A percentile compares a stretch with the other conserved stretches of the same genome.
These are phyloP conservation scores for Macropodus opercularis DNA, from an alignment of 2,797 vertebrate genomes.

Conservation along the genomic window DNA sequence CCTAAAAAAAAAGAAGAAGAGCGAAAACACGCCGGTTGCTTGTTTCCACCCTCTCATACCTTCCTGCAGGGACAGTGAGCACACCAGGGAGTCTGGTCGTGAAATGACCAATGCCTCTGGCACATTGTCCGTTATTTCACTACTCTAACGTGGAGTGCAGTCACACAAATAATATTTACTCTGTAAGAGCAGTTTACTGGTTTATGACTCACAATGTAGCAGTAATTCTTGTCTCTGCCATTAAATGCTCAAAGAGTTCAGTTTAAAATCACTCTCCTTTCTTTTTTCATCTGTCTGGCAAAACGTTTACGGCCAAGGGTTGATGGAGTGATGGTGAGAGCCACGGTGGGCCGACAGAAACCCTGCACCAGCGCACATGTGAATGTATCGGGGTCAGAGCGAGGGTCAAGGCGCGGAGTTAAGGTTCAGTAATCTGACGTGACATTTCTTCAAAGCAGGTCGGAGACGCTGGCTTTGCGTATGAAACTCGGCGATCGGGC, in stretches of 20 bases:
- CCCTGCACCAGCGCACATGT: slow-evolving; percentile 31
- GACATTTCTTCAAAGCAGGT: slow-evolving; percentile 22
- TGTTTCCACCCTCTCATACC: not conserved
- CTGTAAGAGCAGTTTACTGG: too few species aligned
- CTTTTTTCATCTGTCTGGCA: slow-evolving; percentile 24
- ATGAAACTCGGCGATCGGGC: slow-evolving; percentile 24
- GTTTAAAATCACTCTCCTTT: slow-evolving; percentile 3
- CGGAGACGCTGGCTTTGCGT: slow-evolving; percentile 7
- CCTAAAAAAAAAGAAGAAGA: too few species aligned
- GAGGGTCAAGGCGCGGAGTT: slow-evolving; percentile 51
- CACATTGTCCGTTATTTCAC: slow-evolving; percentile 18
- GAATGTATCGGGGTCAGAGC: slow-evolving; percentile 41
- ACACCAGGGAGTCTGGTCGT: slow-evolving; percentile 42
- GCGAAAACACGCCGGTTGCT: not conserved
- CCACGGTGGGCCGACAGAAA: slow-evolving; percentile 38
- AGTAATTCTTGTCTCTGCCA: slow-evolving; percentile 29
- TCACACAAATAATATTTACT: too few species aligned
- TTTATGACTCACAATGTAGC: slow-evolving; percentile 45
- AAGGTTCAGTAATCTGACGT: slow-evolving; percentile 41
- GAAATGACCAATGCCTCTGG: slow-evolving; percentile 30
- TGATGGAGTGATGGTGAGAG: slow-evolving; percentile 51
- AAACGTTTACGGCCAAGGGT: slow-evolving; percentile 38
- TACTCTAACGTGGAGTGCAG: not conserved
- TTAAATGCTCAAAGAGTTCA: slow-evolving; percentile 28
- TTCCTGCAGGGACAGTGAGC: slow-evolving; percentile 12